Percentiles rank a stretch among this genome's conserved stretches.
Conservation (phyloP, 2,888 invertebrate species). For the Sinelater perroti region DNA sequence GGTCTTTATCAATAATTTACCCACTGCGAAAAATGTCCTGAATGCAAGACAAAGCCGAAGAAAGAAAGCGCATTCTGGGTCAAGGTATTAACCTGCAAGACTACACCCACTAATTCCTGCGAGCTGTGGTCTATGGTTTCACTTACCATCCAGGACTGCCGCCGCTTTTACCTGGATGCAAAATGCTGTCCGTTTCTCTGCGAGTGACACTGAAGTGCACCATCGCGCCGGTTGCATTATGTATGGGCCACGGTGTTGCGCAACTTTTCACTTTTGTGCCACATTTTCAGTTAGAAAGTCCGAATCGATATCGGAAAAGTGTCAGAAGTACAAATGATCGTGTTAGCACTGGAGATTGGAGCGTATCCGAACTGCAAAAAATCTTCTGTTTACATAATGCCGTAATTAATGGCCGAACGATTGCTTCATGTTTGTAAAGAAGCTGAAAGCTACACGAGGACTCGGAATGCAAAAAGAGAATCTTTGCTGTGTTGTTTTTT, state of each 20-base stretch:
- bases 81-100: conserved; percentile 39
- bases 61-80: conserved; percentile 41
- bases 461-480: too few species aligned
- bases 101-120: conserved; percentile 34
- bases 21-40: not conserved
- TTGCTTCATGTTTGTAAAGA: not conserved
- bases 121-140: conserved; percentile 30
- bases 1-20: conserved; percentile 2
- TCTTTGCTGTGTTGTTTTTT: too few species aligned
- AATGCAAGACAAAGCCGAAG: conserved; percentile 12
- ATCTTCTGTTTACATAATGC: too few species aligned
- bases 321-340: conserved; percentile 13
- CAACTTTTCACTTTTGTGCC: conserved; percentile 25
- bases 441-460: not conserved
- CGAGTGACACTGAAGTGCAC: conserved; percentile 5
- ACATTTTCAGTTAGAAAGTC: conserved; percentile 24
- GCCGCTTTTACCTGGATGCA: conserved; percentile 27
- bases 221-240: conserved; percentile 10
- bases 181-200: conserved; percentile 10
- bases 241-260: conserved; percentile 15
- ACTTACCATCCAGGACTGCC: conserved; percentile 18
- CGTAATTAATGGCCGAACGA: not conserved
- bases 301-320: conserved; percentile 16
- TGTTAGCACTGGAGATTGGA: conserved; percentile 6
- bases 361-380: not conserved